Evolutionary conservation across 2,888 invertebrate genomes (phyloP), one percentile per base, ranked within the genome.

Genomic region (Gonocerus acuteangulatus): DNA sequence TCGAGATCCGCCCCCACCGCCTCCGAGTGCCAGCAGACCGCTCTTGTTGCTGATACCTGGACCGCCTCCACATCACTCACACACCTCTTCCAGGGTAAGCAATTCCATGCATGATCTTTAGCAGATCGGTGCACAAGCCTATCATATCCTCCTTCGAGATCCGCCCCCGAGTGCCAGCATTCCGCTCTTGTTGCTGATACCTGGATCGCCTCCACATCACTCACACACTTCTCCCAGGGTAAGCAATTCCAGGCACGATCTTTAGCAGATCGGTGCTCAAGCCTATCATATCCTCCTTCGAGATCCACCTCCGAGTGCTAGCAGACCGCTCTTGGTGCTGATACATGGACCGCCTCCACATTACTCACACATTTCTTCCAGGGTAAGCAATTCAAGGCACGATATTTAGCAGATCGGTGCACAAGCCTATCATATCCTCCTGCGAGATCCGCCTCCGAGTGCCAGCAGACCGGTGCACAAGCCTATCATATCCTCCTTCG

Each of bases 401-500:
- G 87, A 86, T 4, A 76, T 87, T 27, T n/a, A n/a, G n/a, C 86
- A 86, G 77, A 87, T 87, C 67, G 86, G 86, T 2, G 85, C 86
- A 13, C 87, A 87, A 73, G 86, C 87, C 61, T 87, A 86, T 71
- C 86, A 85, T 72, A 83, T 87, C 67, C 75, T 87, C 64, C 85
- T 87, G 61, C 85, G 86, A 19, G 68, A 67, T 27, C 62, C 65
- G 13, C 63, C 65, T 2, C 59, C 60, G 6, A n/a, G n/a, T n/a
- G n/a, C n/a, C 85, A 86, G 71, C 86, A 86, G 77, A 87, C 87
- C 67, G 86, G 86, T 2, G 85, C 86, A 13, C 87, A 87, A 73
- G 86, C 87, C 61, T 87, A 86, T 71, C 86, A 85, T 72, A 83
- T 87, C 67, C 75, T 87, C 64, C 85, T 87, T 61, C 85, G 86